A percentile compares a stretch with the other conserved stretches of the same genome.
These are phyloP conservation scores for Chunga burmeisteri DNA, from an alignment of 2,113 vertebrate species.

Conservation along the genomic window DNA sequence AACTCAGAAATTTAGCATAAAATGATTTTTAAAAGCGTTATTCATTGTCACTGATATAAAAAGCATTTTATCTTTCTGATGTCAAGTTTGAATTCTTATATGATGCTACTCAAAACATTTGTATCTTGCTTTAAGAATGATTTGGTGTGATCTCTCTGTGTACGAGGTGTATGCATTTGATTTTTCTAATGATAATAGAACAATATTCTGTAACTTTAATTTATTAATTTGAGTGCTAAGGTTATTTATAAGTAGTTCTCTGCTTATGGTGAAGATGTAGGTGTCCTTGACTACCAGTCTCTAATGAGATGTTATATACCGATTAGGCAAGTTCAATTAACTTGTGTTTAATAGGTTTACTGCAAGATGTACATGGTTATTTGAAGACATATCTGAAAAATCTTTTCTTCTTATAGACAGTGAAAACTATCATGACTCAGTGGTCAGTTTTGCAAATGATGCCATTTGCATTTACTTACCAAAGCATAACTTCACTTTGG, in stretches of 20 bases:
- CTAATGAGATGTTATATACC: neutral
- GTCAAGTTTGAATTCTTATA: conserved; percentile 45
- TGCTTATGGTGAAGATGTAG: conserved; percentile 13
- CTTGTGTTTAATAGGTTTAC: neutral
- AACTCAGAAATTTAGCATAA: neutral
- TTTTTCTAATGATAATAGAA: conserved; percentile 52
- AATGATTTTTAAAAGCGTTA: neutral
- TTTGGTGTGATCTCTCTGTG: conserved; percentile 22
- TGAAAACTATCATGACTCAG: neutral
- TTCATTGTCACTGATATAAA: neutral
- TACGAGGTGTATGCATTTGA: neutral
- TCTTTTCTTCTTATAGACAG: neutral
- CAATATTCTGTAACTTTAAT: conserved; percentile 8
- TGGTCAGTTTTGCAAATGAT: neutral
- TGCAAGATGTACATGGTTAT: neutral
- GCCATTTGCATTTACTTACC: neutral
- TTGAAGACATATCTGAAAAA: neutral
- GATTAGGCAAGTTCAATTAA: neutral
- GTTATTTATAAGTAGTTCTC: conserved; percentile 26
- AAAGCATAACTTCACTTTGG: neutral
- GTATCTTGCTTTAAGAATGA: conserved; percentile 36
- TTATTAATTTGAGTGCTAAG: conserved; percentile 26
- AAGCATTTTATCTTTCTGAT: conserved; percentile 44
- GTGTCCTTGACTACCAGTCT: neutral
- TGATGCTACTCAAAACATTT: conserved; percentile 21